Evolutionary conservation across 2,888 invertebrate species (phyloP).

Genomic region (Lithophane ornitopus): DNA sequence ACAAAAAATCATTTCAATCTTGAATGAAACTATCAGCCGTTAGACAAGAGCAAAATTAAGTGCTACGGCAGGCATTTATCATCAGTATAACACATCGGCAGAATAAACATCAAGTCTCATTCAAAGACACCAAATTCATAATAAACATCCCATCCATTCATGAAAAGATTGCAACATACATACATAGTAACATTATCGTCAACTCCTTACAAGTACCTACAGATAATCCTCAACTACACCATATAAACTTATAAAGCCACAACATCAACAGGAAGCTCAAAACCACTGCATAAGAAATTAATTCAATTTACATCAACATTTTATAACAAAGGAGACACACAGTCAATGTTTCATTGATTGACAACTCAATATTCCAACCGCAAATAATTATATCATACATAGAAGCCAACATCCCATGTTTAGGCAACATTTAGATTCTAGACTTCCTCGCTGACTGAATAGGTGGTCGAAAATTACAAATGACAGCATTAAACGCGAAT

Average conservation of each 20-base stretch:
- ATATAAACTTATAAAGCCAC: constrained; percentile 46
- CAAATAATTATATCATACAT: constrained; percentile 59
- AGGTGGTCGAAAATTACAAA: constrained; percentile 55
- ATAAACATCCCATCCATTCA: constrained; percentile 24
- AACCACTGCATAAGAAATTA: constrained; percentile 42
- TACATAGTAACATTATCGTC: constrained; percentile 26
- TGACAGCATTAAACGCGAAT: constrained; percentile 57
- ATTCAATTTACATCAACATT: constrained; percentile 50
- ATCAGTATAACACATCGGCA: background rate
- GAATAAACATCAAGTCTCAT: background rate
- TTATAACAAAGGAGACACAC: constrained; percentile 52
- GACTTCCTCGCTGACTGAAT: constrained; percentile 58
- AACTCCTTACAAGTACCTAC: constrained; percentile 23
- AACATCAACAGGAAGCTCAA: constrained; percentile 50
- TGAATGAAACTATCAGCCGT: too few species aligned
- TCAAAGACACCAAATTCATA: constrained; percentile 6
- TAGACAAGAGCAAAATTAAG: background rate
- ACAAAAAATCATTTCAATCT: background rate
- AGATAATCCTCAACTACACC: constrained; percentile 48
- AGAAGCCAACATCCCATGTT: constrained; percentile 45
- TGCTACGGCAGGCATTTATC: background rate
- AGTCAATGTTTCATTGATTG: constrained; percentile 48
- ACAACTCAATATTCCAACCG: constrained; percentile 58
- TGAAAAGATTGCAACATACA: constrained; percentile 6
- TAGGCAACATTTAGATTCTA: constrained; percentile 63